Percentiles rank a stretch among this genome's conserved stretches.
These are phyloP conservation scores for Drosophila truncata DNA, from an alignment of 1,140 invertebrate genomes.

Conservation along the genomic window DNA sequence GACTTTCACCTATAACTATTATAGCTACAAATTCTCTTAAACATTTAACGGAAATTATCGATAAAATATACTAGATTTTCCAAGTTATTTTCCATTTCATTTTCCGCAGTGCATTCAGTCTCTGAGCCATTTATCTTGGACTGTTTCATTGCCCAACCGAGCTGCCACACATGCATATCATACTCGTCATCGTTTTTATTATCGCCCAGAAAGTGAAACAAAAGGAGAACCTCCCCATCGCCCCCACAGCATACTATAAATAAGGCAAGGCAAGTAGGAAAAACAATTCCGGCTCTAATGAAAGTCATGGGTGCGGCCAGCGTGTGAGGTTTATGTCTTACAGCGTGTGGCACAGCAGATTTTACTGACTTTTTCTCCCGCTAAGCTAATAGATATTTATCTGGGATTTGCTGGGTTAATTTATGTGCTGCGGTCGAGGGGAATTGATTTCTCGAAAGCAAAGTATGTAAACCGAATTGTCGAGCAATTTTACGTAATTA, in stretches of 20 bases:
- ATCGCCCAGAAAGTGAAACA: conserved; percentile 42
- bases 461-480: conserved; percentile 32
- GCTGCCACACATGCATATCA: conserved; percentile 63
- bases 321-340: conserved; percentile 47
- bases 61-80: too few species aligned
- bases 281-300: conserved; percentile 56
- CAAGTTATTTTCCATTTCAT: neutral
- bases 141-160: conserved; percentile 37
- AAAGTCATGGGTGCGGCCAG: conserved; percentile 42
- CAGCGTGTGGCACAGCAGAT: conserved; percentile 43
- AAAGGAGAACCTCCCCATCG: conserved; percentile 10
- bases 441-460: conserved; percentile 35
- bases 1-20: neutral
- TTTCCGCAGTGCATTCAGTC: conserved; percentile 16
- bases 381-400: conserved; percentile 57
- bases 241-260: conserved; percentile 30
- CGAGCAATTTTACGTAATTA: conserved; percentile 36
- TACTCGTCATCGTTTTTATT: conserved; percentile 65
- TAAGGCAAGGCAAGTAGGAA: conserved; percentile 45
- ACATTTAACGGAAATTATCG: too few species aligned
- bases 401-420: conserved; percentile 36
- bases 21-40: neutral
- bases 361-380: conserved; percentile 27
- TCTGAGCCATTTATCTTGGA: conserved; percentile 51
- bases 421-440: conserved; percentile 19